Percentiles rank a stretch among this genome's conserved stretches.
Conservation (phyloP, 2,888 invertebrate species). For the Rhamphomyia laevipes region DNA sequence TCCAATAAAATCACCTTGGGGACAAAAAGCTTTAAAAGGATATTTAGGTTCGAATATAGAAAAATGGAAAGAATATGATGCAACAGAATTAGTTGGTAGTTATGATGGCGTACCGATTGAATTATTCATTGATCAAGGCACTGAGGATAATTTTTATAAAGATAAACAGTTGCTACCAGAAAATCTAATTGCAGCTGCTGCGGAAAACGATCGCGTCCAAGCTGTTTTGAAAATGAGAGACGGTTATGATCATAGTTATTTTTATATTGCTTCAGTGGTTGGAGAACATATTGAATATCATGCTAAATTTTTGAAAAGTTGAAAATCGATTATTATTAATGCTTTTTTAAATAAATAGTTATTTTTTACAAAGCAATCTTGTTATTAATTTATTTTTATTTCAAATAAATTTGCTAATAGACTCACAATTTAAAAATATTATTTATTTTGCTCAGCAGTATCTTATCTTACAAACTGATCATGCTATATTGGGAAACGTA, state of each 20-base stretch:
- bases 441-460: no score
- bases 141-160: slow-evolving; percentile 65
- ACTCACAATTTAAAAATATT: no score
- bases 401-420: no score
- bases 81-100: slow-evolving; percentile 64
- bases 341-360: not conserved
- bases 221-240: slow-evolving; percentile 59
- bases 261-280: slow-evolving; percentile 81
- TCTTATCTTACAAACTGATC: no score
- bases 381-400: no score
- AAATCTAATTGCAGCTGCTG: slow-evolving; percentile 47
- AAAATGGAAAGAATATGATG: slow-evolving; percentile 76
- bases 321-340: not conserved
- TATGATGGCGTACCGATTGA: slow-evolving; percentile 76
- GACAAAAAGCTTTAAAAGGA: slow-evolving; percentile 69
- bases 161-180: slow-evolving; percentile 73
- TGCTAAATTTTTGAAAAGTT: slow-evolving; percentile 52
- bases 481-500: no score
- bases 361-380: not conserved
- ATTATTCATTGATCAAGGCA: slow-evolving; percentile 82
- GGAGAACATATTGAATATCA: slow-evolving; percentile 89
- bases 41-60: slow-evolving; percentile 62
- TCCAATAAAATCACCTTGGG: slow-evolving; percentile 77
- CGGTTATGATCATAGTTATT: slow-evolving; percentile 94
- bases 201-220: slow-evolving; percentile 48